Conservation (phyloP, 30 jellyfish, hydroid and myxozoan genomes). For the Hydractinia symbiolongicarpus region DNA sequence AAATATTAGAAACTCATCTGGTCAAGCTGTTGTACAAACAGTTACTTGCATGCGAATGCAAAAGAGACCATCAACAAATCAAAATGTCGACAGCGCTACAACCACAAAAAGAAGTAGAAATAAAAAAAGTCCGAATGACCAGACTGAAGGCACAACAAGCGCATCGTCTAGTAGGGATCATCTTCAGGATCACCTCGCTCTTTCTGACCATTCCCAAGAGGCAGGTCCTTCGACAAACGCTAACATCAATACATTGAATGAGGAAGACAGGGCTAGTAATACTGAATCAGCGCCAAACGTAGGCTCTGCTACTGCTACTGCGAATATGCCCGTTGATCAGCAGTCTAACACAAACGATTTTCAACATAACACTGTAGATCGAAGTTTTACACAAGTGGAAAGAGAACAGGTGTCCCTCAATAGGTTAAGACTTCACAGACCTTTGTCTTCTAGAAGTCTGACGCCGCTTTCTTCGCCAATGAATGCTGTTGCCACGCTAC, state of each 20-base stretch:
- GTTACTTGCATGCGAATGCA: slow-evolving; percentile 57
- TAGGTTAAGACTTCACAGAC: not conserved
- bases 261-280: too few relatives aligned
- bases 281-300: too few relatives aligned
- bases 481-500: too few relatives aligned
- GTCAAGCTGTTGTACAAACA: slow-evolving; percentile 41
- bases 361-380: too few relatives aligned
- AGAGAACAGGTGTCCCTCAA: not conserved
- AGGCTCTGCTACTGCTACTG: too few relatives aligned
- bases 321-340: too few relatives aligned
- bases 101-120: not conserved
- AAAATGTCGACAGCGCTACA: not conserved
- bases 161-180: not conserved
- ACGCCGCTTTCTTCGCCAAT: not conserved
- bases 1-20: not conserved
- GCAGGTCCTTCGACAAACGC: too few relatives aligned
- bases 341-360: too few relatives aligned
- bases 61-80: slow-evolving; percentile 13
- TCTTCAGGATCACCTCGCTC: too few relatives aligned
- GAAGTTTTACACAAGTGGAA: not conserved
- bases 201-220: too few relatives aligned
- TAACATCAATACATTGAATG: too few relatives aligned
- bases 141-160: not conserved
- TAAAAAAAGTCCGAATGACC: not conserved
- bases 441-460: not conserved